Conservation (phyloP, 2,797 vertebrate species). For the Pygocentrus nattereri region DNA sequence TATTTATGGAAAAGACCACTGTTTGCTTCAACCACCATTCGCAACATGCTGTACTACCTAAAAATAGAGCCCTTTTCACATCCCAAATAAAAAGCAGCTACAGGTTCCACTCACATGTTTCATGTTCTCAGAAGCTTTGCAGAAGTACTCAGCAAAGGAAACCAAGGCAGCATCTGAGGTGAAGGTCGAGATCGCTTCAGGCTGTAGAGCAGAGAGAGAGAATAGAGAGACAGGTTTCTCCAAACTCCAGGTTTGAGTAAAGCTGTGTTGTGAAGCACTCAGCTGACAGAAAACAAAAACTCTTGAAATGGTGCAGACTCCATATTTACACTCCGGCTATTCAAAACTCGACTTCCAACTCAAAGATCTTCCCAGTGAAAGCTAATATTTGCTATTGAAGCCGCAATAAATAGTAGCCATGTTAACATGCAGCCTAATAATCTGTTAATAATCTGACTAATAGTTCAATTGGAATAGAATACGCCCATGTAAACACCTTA, state of each 20-base stretch:
- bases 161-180: conserved; percentile 94
- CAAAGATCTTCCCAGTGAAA: conserved; percentile 61
- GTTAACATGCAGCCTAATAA: too few relatives aligned
- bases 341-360: conserved; percentile 34
- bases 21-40: background rate
- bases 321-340: background rate
- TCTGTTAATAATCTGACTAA: too few relatives aligned
- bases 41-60: background rate
- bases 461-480: too few relatives aligned
- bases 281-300: conserved; percentile 3
- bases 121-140: conserved; percentile 87
- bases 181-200: conserved; percentile 94
- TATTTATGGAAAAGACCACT: background rate
- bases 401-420: conserved; percentile 25
- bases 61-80: background rate
- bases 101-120: conserved; percentile 81
- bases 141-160: conserved; percentile 95
- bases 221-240: conserved; percentile 9
- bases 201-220: conserved; percentile 72
- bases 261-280: too few relatives aligned
- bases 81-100: background rate
- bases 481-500: too few relatives aligned
- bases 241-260: background rate
- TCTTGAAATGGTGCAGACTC: background rate
- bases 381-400: background rate